A percentile compares a stretch with the other conserved stretches of the same genome.
These are phyloP conservation scores for Oryzias sinensis DNA, from an alignment of 2,797 vertebrate species.

Conservation along the genomic window DNA sequence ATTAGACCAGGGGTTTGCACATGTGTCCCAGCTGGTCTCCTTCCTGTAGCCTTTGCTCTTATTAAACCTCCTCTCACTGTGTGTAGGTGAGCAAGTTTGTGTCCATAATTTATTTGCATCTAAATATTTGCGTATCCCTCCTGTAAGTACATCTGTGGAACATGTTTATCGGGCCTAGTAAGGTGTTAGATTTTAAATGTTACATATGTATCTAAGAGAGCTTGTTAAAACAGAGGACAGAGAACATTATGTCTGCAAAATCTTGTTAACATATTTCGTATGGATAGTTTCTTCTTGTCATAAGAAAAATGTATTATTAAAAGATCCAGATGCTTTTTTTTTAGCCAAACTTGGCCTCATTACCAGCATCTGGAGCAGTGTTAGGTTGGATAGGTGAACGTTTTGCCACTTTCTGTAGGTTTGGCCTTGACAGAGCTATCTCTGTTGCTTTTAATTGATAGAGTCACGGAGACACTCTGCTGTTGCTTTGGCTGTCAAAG, in stretches of 20 bases:
- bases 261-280: neutral
- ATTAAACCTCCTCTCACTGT: constrained; percentile 28
- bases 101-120: constrained; percentile 9
- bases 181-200: neutral
- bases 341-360: constrained; percentile 23
- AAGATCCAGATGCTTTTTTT: constrained; percentile 46
- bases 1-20: constrained; percentile 60
- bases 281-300: neutral
- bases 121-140: neutral
- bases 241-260: neutral
- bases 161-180: neutral
- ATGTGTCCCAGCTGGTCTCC: constrained; percentile 61
- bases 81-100: constrained; percentile 11
- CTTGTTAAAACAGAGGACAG: no score
- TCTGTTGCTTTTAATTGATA: constrained; percentile 37
- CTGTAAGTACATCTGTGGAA: neutral
- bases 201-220: no score
- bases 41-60: constrained; percentile 40
- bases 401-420: constrained; percentile 45
- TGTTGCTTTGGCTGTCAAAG: constrained; percentile 11
- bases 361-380: constrained; percentile 30
- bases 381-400: constrained; percentile 37
- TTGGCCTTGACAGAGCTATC: constrained; percentile 35
- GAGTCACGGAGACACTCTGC: constrained; percentile 24
- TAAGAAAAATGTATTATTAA: constrained; percentile 43